phyloP scores from a whole-genome alignment of 1,140 invertebrate genomes.

The Leptinotarsa texana region DNA sequence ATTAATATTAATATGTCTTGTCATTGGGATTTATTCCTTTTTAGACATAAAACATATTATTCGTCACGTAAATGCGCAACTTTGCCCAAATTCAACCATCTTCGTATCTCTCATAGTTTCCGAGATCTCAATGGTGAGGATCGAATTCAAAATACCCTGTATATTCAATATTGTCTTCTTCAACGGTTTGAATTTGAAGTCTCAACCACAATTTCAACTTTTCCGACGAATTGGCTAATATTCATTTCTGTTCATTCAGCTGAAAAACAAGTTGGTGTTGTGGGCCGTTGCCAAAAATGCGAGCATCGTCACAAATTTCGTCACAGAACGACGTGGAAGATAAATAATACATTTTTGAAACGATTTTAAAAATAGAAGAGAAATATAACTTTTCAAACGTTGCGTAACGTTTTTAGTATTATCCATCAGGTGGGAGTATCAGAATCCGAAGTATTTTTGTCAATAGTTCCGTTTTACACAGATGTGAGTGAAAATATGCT shows the following conservation, averaged over 20 bases:
- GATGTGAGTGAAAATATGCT: no score
- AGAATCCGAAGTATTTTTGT: background rate
- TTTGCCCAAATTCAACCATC: no score
- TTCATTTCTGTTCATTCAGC: background rate
- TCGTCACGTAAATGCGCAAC: no score
- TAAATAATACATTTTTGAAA: background rate
- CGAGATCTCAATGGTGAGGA: no score
- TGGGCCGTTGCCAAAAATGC: constrained; percentile 13
- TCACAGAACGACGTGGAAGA: background rate
- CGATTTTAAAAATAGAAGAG: background rate
- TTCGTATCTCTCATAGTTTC: no score
- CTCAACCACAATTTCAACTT: background rate
- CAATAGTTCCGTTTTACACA: constrained; percentile 1
- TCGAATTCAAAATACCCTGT: no score
- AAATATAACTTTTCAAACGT: constrained; percentile 8
- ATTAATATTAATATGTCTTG: no score
- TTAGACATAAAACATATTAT: no score
- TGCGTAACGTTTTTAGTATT: background rate
- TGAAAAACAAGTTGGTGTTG: constrained; percentile 4
- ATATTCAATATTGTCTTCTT: no score
- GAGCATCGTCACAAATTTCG: constrained; percentile 2
- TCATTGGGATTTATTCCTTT: no score
- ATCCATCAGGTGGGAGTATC: background rate
- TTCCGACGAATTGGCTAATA: background rate
- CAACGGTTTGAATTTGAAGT: no score